Percentiles rank a stretch among this genome's conserved stretches.
Conservation (phyloP, 2,113 vertebrate species). For the Hipposideros armiger region DNA sequence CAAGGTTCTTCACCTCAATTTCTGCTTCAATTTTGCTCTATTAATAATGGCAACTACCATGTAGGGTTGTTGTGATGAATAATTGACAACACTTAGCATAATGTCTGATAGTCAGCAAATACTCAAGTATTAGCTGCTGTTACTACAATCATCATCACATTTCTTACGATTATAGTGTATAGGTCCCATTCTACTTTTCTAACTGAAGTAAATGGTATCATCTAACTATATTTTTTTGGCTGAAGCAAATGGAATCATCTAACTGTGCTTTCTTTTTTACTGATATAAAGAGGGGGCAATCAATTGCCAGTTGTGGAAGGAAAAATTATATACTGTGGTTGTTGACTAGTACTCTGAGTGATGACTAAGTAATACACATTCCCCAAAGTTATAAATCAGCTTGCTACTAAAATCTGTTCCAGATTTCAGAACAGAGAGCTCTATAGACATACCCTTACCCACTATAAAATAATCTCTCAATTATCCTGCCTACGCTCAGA, state of each 20-base stretch:
- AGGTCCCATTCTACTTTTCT: slow-evolving; percentile 17
- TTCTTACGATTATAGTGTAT: not conserved
- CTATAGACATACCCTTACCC: not conserved
- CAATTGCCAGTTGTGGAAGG: not conserved
- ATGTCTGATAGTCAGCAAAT: not conserved
- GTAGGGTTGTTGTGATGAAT: not conserved
- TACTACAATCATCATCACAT: not conserved
- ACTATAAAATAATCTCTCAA: slow-evolving; percentile 41
- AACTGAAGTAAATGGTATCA: slow-evolving; percentile 24
- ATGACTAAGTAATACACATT: slow-evolving; percentile 44
- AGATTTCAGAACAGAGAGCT: slow-evolving; percentile 44
- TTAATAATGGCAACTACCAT: not conserved
- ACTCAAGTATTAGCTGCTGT: not conserved
- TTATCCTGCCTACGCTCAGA: slow-evolving; percentile 13
- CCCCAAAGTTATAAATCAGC: slow-evolving; percentile 22
- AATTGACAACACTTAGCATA: not conserved
- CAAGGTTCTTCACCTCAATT: not conserved
- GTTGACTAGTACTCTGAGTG: not conserved
- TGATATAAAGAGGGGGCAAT: not conserved
- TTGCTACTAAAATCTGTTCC: slow-evolving; percentile 39
- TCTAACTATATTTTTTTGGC: not conserved
- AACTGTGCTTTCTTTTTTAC: not conserved
- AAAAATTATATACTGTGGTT: slow-evolving; percentile 50
- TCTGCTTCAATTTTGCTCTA: not conserved
- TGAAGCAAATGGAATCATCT: not conserved